Evolutionary conservation across 2,797 vertebrate species (phyloP).

Genomic region (Anisognathus igniventris): DNA sequence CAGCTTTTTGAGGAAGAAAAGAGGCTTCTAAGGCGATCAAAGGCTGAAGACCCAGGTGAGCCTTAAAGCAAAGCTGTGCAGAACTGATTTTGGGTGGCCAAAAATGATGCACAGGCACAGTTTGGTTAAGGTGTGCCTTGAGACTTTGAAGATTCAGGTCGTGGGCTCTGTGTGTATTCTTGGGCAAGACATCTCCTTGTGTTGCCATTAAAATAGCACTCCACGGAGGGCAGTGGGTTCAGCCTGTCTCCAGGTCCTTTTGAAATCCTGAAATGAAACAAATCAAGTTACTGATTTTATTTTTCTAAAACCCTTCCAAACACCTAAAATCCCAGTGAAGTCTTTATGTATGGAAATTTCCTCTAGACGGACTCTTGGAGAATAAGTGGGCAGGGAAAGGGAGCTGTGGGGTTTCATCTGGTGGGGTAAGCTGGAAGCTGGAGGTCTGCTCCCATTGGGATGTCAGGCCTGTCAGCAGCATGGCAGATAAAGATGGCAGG

Average conservation of each 20-base stretch:
- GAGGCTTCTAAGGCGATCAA: neutral
- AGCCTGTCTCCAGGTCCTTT: neutral
- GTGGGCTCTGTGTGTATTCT: neutral
- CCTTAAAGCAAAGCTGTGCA: neutral
- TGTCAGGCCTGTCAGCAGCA: rapidly evolving
- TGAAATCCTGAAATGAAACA: neutral
- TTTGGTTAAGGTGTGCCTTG: neutral
- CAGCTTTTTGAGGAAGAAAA: neutral
- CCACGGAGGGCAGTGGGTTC: neutral
- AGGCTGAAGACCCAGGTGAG: neutral
- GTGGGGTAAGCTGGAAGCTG: neutral
- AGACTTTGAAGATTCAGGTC: neutral
- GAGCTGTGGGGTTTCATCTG: neutral
- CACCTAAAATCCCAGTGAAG: neutral
- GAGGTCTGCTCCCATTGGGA: neutral
- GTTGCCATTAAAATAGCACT: neutral
- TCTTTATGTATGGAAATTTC: neutral
- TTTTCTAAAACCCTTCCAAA: neutral
- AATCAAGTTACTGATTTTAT: neutral
- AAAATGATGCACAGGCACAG: neutral
- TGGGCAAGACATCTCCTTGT: neutral
- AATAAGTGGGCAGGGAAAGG: neutral
- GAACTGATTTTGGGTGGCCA: neutral
- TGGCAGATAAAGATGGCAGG: neutral
- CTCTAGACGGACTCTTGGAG: neutral